Evolutionary conservation across 2,113 vertebrate species (phyloP).

Genomic region (Lepidothrix coronata): DNA sequence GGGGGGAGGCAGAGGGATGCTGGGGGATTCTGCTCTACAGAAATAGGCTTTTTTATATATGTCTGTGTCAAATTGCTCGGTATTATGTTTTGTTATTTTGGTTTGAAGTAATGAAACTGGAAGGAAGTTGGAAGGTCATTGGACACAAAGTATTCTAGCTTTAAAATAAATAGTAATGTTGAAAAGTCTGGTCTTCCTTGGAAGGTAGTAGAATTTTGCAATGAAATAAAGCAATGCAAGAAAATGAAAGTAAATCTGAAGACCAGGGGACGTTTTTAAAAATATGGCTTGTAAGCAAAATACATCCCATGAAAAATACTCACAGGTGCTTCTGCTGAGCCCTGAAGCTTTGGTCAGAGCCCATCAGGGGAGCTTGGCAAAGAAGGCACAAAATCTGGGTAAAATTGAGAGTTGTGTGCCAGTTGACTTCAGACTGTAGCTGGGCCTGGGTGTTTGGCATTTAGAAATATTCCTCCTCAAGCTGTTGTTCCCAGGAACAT

Average conservation of each 20-base stretch:
- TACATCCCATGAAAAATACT: neutral
- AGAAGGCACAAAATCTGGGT: neutral
- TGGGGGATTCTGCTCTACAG: neutral
- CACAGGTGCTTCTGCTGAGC: neutral
- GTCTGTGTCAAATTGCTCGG: neutral
- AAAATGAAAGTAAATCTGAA: neutral
- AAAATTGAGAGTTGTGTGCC: neutral
- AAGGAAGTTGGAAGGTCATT: neutral
- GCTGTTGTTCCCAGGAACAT: neutral
- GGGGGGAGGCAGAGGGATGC: neutral
- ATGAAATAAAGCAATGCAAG: neutral
- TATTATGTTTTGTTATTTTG: neutral
- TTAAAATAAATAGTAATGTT: neutral
- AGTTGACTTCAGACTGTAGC: neutral
- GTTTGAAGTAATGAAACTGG: neutral
- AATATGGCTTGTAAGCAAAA: neutral
- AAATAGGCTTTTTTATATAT: neutral
- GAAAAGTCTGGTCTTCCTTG: neutral
- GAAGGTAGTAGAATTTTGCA: neutral
- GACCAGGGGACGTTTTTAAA: neutral
- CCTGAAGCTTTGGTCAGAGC: neutral
- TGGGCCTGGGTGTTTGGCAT: neutral
- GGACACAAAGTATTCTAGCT: neutral
- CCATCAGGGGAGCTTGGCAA: neutral
- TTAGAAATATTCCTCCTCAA: neutral